Evolutionary conservation across 1,140 invertebrate species (phyloP), one percentile per base, ranked within the genome.

Genomic region (Drosophila jambulina): DNA sequence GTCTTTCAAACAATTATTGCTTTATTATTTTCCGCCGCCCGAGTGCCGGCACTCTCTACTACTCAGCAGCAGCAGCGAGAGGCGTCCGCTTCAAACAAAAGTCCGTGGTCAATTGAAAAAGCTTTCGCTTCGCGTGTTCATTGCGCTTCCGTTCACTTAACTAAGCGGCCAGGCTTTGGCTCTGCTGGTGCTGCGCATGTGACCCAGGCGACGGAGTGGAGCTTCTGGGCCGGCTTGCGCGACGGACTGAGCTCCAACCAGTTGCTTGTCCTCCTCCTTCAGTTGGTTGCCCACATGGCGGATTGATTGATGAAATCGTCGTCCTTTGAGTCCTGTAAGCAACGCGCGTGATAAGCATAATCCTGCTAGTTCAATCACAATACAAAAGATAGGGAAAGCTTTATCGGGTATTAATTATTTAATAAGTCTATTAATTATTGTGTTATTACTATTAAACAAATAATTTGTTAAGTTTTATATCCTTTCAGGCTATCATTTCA

Each of bases 51-150:
- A 53, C 75, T 59, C 62, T 59, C 48, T 8, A 62, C 46, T 21
- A 54, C 51, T 23, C 19, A 36, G 29, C 36, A 59, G 27, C 27
- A 53, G 48, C 34, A 23, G 34, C 36, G 27, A 51, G 10, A 48
- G 21, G 21, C 54, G 58, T 75, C 69, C 56, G 77, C 32, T 80
- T 75, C 38, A 67, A 64, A 23, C 56, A 75, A 71, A 43, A 59
- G 59, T 49, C 42, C 32, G 76, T 61, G 63, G 32, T 36, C 40
- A 75, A 75, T 75, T 75, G 71, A 75, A 75, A 64, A 63, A 75
- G 70, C 72, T 75, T 49, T 75, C 12, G 27, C 34, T 51, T 68
- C 42, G 25, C 65, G 23, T 49, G 34, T n/a, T 68, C 13, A 12
- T n/a, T 13, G 64, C 59, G 45, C 36, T 63, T 63, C 58, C 58